These are phyloP conservation scores for Acleris laterana DNA, from an alignment of 2,888 invertebrate species.

Conservation along the genomic window DNA sequence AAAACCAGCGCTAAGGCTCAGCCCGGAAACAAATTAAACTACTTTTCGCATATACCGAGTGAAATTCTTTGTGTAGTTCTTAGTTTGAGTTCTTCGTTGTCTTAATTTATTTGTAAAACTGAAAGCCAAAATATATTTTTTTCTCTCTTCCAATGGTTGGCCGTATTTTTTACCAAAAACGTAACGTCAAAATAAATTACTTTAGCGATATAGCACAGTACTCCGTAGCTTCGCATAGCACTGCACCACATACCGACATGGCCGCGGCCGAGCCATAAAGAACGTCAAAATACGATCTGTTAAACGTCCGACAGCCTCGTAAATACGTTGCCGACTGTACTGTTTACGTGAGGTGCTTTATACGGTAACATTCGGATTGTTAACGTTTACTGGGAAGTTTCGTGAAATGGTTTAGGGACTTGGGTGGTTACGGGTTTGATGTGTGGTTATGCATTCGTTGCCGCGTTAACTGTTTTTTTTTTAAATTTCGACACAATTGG, in stretches of 20 bases:
- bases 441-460: background rate
- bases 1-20: too few relatives aligned
- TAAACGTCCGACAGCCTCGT: slow-evolving; percentile 60
- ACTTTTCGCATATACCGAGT: too few relatives aligned
- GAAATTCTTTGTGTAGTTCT: too few relatives aligned
- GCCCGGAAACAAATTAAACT: too few relatives aligned
- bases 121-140: too few relatives aligned
- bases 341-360: slow-evolving; percentile 31
- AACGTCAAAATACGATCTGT: slow-evolving; percentile 69
- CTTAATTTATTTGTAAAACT: too few relatives aligned
- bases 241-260: slow-evolving; percentile 27
- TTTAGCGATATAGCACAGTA: background rate
- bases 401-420: background rate
- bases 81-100: too few relatives aligned
- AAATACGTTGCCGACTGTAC: slow-evolving; percentile 52
- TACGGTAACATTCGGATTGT: slow-evolving; percentile 4
- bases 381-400: slow-evolving; percentile 2
- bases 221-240: slow-evolving; percentile 3
- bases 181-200: too few relatives aligned
- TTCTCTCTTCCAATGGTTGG: too few relatives aligned
- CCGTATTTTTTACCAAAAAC: too few relatives aligned
- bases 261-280: slow-evolving; percentile 58
- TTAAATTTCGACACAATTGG: too few relatives aligned
- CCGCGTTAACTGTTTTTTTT: background rate
- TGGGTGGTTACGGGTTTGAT: background rate